Conservation (phyloP, 1,140 invertebrate species). For the Goniozus legneri region DNA sequence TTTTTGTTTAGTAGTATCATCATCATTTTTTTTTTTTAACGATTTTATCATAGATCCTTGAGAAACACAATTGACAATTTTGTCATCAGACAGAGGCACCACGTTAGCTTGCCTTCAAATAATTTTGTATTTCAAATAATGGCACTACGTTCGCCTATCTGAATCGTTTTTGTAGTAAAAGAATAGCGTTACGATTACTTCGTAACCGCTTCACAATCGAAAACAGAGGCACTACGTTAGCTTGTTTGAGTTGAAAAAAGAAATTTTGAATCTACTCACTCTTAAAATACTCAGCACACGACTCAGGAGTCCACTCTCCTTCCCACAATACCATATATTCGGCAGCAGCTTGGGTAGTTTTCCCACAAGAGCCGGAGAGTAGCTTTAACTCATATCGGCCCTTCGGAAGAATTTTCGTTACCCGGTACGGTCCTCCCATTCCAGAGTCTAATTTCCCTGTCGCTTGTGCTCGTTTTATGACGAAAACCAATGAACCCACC, state of each 20-base stretch:
- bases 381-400: background rate
- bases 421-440: background rate
- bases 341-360: background rate
- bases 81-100: no score
- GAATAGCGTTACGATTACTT: no score
- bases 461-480: background rate
- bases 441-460: background rate
- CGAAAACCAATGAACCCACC: background rate
- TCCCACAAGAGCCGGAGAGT: background rate
- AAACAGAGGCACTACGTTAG: background rate
- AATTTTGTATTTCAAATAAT: no score
- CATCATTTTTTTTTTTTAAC: background rate
- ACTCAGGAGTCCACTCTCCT: slow-evolving; percentile 2
- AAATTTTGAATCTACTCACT: background rate
- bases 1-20: background rate
- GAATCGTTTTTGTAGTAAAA: no score
- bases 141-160: no score
- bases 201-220: no score
- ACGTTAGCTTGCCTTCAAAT: no score
- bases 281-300: background rate
- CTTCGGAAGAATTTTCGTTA: background rate
- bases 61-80: no score
- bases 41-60: no score
- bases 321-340: background rate
- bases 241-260: background rate